Conservation (phyloP, 2,888 invertebrate species). For the Clivina fossor region DNA sequence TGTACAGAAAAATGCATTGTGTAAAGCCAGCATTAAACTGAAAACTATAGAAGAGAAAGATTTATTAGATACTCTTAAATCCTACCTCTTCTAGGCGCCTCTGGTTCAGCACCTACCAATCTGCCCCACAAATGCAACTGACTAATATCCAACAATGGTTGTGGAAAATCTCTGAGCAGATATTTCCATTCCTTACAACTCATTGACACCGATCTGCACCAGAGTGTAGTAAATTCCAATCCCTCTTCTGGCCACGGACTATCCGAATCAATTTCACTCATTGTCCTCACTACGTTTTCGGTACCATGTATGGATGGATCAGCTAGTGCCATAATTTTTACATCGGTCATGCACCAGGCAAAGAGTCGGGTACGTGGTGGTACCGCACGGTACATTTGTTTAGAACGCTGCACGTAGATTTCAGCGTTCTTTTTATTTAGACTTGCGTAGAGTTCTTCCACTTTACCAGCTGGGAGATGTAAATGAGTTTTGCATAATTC, state of each 20-base stretch:
- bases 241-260: constrained; percentile 92
- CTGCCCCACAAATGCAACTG: constrained; percentile 87
- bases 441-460: constrained; percentile 86
- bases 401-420: constrained; percentile 91
- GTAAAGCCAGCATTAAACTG: not conserved
- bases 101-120: constrained; percentile 86
- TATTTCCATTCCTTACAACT: constrained; percentile 85
- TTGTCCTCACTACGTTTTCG: constrained; percentile 69
- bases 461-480: constrained; percentile 79
- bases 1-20: too few species aligned
- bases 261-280: constrained; percentile 83
- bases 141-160: constrained; percentile 83
- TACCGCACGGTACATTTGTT: constrained; percentile 62
- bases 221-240: constrained; percentile 84
- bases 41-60: constrained; percentile 19
- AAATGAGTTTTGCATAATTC: constrained; percentile 82
- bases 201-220: constrained; percentile 86
- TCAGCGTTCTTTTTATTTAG: constrained; percentile 89
- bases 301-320: constrained; percentile 86
- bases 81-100: constrained; percentile 61
- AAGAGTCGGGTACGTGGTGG: constrained; percentile 76
- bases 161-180: constrained; percentile 91
- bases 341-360: constrained; percentile 79
- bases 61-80: too few species aligned
- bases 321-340: constrained; percentile 71